Percentiles rank a stretch among this genome's conserved stretches.
Evolutionary conservation across 2,888 invertebrate genomes (phyloP).

Genomic region (Watsonalla cultraria): DNA sequence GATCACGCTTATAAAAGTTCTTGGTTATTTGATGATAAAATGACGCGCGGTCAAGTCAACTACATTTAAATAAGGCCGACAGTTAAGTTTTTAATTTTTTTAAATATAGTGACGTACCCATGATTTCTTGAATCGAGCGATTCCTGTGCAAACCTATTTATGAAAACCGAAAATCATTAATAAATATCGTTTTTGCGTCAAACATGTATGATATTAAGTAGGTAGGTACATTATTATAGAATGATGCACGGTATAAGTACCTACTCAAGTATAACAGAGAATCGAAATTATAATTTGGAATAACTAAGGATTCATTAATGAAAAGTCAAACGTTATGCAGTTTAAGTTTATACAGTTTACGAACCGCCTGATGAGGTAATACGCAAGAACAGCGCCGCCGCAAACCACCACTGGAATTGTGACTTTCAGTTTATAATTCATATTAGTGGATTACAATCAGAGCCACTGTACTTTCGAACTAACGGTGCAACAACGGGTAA

Average conservation of each 20-base stretch:
- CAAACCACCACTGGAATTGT: slow-evolving; percentile 73
- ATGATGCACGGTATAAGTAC: too few species aligned
- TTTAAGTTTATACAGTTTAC: slow-evolving; percentile 40
- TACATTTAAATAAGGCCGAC: not conserved
- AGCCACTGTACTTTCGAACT: slow-evolving; percentile 28
- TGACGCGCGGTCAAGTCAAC: slow-evolving; percentile 5
- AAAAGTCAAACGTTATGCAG: slow-evolving; percentile 7
- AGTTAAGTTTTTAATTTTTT: slow-evolving; percentile 25
- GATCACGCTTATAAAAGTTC: too few species aligned
- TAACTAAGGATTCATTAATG: not conserved
- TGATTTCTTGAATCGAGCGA: slow-evolving; percentile 36
- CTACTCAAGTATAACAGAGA: not conserved
- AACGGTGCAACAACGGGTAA: slow-evolving; percentile 39
- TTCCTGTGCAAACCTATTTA: slow-evolving; percentile 29
- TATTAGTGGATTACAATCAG: slow-evolving; percentile 41
- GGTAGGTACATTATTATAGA: too few species aligned
- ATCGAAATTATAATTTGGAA: too few species aligned
- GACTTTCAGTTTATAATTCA: slow-evolving; percentile 74
- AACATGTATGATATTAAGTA: too few species aligned
- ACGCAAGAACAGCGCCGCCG: slow-evolving; percentile 73
- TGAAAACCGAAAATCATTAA: slow-evolving; percentile 19
- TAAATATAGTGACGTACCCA: slow-evolving; percentile 55
- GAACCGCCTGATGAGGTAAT: slow-evolving; percentile 77
- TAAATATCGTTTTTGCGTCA: not conserved
- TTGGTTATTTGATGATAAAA: too few species aligned